These are phyloP conservation scores for Sprattus sprattus DNA, from an alignment of 2,113 vertebrate species.

Conservation along the genomic window DNA sequence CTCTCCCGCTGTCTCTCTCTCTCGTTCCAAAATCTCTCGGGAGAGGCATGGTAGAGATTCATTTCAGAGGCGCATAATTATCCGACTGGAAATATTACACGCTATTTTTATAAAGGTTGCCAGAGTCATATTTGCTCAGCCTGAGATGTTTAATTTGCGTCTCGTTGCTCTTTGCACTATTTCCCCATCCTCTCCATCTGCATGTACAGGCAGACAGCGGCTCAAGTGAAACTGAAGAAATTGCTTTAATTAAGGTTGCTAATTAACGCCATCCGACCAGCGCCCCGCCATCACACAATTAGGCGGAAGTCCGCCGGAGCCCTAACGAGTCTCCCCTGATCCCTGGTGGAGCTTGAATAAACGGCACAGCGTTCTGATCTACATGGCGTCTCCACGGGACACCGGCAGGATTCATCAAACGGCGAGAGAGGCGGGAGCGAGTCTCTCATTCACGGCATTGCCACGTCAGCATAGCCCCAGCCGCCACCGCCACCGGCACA, in stretches of 20 bases:
- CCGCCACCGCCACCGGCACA: neutral
- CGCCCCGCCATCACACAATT: neutral
- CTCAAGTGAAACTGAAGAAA: slow-evolving; percentile 10
- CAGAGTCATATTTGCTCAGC: slow-evolving; percentile 16
- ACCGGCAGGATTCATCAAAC: neutral
- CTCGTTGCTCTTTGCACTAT: neutral
- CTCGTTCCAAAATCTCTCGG: neutral
- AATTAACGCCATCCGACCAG: neutral
- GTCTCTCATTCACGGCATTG: neutral
- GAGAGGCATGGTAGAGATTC: slow-evolving; percentile 1
- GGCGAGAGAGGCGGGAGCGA: neutral
- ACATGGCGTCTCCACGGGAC: neutral
- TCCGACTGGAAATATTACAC: slow-evolving; percentile 11
- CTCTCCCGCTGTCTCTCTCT: neutral
- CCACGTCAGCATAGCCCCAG: neutral
- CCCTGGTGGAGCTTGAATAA: neutral
- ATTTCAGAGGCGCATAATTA: slow-evolving; percentile 14
- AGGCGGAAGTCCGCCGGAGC: neutral
- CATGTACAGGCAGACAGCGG: neutral
- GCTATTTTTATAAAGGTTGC: slow-evolving; percentile 15
- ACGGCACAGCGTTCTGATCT: neutral
- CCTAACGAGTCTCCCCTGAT: neutral
- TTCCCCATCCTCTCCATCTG: neutral
- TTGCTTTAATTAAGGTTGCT: slow-evolving; percentile 8
- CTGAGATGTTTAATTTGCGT: slow-evolving; percentile 16